These are phyloP conservation scores for Tetranychus truncatus DNA, from an alignment of 2,888 invertebrate species.

Conservation along the genomic window DNA sequence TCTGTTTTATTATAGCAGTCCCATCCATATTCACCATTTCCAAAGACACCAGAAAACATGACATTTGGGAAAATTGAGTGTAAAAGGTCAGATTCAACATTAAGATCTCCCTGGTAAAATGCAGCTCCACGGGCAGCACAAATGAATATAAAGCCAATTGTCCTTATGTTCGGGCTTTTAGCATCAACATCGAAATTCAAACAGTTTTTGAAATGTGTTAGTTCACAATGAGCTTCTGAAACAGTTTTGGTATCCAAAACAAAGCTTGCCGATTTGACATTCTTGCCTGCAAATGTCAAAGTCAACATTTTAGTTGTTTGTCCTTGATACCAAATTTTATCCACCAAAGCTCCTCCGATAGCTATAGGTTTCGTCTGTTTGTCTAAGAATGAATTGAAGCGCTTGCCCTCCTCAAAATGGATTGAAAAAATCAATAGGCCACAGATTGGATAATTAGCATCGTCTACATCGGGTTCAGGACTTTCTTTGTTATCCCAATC, in stretches of 20 bases:
- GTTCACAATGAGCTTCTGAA: not conserved
- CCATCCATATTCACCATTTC: not conserved
- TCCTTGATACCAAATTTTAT: not conserved
- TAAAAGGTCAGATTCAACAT: not conserved
- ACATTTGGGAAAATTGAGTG: not conserved
- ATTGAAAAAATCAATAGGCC: not conserved
- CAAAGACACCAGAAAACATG: not conserved
- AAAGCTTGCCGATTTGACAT: not conserved
- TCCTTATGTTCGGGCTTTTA: not conserved
- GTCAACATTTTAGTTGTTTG: not conserved
- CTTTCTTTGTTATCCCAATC: not conserved
- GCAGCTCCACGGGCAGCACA: not conserved
- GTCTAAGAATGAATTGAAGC: not conserved
- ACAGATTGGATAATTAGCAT: not conserved
- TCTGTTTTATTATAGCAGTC: not conserved
- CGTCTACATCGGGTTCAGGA: not conserved
- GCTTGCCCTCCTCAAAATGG: not conserved
- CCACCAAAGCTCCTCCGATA: not conserved
- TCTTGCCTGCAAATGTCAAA: not conserved
- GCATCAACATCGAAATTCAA: not conserved
- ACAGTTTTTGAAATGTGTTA: not conserved
- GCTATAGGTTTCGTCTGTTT: not conserved
- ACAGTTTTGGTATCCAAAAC: not conserved
- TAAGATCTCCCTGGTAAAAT: not conserved
- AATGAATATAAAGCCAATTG: slow-evolving; percentile 5